phyloP scores from a whole-genome alignment of 2,888 invertebrate genomes.

The Andrena praecox region DNA sequence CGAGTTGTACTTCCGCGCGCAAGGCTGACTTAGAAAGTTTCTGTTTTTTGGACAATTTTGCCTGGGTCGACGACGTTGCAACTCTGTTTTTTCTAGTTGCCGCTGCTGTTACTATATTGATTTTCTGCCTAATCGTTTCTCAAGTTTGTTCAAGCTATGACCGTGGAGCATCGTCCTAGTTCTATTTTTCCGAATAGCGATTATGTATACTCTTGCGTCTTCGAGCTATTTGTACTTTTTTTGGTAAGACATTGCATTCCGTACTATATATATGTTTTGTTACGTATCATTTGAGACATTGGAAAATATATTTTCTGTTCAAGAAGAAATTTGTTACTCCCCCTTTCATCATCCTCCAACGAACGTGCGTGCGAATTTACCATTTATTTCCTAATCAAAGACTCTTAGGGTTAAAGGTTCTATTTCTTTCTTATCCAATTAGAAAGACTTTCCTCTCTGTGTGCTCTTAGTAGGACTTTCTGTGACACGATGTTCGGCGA shows the following conservation, averaged over 20 bases:
- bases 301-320: constrained; percentile 68
- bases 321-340: constrained; percentile 49
- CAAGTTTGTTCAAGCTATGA: constrained; percentile 47
- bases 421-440: constrained; percentile 3
- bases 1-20: constrained; percentile 43
- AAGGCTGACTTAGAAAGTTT: constrained; percentile 55
- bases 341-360: constrained; percentile 33
- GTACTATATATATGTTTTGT: constrained; percentile 53
- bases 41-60: constrained; percentile 53
- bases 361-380: constrained; percentile 21
- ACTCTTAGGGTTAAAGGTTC: constrained; percentile 9
- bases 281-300: constrained; percentile 50
- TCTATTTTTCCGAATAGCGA: constrained; percentile 48
- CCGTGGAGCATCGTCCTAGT: constrained; percentile 44
- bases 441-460: constrained; percentile 33
- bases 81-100: constrained; percentile 53
- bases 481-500: constrained; percentile 42
- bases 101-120: constrained; percentile 46
- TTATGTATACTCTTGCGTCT: constrained; percentile 46
- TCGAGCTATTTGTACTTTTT: constrained; percentile 41
- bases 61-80: constrained; percentile 52
- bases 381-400: not conserved
- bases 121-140: constrained; percentile 55
- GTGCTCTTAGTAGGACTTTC: constrained; percentile 45
- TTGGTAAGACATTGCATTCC: constrained; percentile 50